These are phyloP conservation scores for Lasiurus borealis DNA, from an alignment of 2,113 vertebrate genomes.

Conservation along the genomic window DNA sequence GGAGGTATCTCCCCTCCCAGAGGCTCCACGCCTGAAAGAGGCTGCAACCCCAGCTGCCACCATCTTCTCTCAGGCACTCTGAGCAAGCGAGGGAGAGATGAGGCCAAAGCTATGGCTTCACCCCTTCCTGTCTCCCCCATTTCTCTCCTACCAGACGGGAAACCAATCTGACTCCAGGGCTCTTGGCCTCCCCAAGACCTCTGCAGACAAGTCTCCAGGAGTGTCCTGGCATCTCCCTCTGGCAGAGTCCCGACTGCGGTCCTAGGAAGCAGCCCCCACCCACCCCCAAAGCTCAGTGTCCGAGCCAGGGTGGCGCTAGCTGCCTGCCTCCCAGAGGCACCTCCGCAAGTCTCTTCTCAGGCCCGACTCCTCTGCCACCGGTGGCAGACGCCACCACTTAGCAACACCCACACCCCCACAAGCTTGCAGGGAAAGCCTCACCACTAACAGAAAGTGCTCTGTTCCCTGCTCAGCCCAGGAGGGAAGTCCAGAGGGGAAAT, in stretches of 20 bases:
- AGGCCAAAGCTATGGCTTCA: background rate
- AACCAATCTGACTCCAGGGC: background rate
- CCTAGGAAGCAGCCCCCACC: background rate
- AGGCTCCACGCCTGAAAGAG: background rate
- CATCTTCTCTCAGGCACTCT: background rate
- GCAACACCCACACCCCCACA: background rate
- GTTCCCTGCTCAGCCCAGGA: background rate
- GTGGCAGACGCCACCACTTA: background rate
- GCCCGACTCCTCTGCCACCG: background rate
- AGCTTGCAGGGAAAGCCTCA: constrained; percentile 17
- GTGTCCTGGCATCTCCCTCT: background rate
- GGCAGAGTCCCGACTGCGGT: background rate
- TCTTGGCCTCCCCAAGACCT: background rate
- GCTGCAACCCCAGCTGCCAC: background rate
- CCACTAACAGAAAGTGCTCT: background rate
- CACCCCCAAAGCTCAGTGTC: background rate
- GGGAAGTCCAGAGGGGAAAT: background rate
- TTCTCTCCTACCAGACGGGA: background rate
- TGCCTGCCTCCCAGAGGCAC: background rate
- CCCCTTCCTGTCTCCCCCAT: too few species aligned
- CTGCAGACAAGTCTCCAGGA: background rate
- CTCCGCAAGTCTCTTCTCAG: background rate
- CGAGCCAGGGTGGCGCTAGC: too few species aligned
- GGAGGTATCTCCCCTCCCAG: background rate
- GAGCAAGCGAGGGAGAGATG: background rate